phyloP scores from a whole-genome alignment of 2,888 invertebrate species.

The Cancer borealis region DNA sequence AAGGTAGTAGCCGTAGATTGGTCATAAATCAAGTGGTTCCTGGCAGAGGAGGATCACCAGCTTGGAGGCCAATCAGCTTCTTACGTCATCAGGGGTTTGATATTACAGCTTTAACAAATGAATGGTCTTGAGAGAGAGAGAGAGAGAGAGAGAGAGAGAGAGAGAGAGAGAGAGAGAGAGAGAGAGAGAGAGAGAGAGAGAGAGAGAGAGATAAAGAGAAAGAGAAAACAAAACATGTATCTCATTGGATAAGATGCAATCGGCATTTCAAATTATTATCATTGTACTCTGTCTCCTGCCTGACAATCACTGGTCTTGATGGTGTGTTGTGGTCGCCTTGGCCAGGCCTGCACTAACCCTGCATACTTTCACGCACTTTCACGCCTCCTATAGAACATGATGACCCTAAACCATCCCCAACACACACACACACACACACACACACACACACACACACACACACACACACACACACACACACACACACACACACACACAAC shows the following conservation, averaged over 20 bases:
- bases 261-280: neutral
- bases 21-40: neutral
- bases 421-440: too few species aligned
- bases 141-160: conserved; percentile 32
- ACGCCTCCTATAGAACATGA: neutral
- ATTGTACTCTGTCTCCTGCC: conserved; percentile 15
- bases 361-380: neutral
- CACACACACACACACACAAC: conserved; percentile 32
- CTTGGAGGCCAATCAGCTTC: neutral
- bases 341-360: neutral
- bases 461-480: conserved; percentile 27
- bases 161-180: neutral
- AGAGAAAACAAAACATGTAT: neutral
- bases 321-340: neutral
- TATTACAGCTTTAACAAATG: neutral
- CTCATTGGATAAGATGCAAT: neutral
- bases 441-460: conserved; percentile 5
- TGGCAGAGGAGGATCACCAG: neutral
- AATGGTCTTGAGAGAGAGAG: neutral
- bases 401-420: neutral
- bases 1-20: neutral
- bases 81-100: neutral
- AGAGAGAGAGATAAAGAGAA: neutral
- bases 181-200: neutral
- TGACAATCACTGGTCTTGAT: conserved; percentile 3